Percentiles rank a stretch among this genome's conserved stretches.
phyloP scores from a whole-genome alignment of 92 coral and sea anemone genomes.

The Umimayanthus chanpuru region DNA sequence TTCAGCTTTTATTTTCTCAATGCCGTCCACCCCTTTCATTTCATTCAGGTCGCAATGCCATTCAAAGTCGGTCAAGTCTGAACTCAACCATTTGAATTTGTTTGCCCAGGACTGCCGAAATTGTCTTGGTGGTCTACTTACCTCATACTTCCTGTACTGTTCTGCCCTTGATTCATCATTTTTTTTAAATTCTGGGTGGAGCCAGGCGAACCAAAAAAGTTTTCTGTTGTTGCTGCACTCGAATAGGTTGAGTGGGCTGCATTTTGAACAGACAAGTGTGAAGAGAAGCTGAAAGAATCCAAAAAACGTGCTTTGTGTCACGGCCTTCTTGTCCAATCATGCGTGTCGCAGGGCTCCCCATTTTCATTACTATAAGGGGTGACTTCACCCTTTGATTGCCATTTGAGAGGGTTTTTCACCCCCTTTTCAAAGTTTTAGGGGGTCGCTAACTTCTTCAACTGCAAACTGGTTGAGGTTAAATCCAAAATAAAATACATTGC shows the following conservation, averaged over 20 bases:
- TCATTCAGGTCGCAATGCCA: slow-evolving; percentile 12
- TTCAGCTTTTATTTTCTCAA: not conserved
- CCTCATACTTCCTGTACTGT: slow-evolving; percentile 34
- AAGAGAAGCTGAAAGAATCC: not conserved
- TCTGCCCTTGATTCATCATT: not conserved
- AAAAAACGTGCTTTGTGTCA: slow-evolving; percentile 28
- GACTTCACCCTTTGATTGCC: too few species aligned
- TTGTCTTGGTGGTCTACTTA: slow-evolving; percentile 31
- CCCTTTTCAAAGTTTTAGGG: too few species aligned
- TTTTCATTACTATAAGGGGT: too few species aligned
- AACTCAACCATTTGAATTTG: not conserved
- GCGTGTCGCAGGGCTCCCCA: too few species aligned
- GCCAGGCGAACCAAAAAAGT: slow-evolving; percentile 36
- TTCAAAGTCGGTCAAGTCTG: slow-evolving; percentile 10
- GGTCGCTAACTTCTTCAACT: too few species aligned
- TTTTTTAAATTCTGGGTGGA: slow-evolving; percentile 21
- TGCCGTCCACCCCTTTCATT: slow-evolving; percentile 22
- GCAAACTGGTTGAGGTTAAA: too few species aligned
- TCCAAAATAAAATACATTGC: too few species aligned
- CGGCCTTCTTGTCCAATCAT: slow-evolving; percentile 12
- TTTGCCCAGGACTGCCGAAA: not conserved
- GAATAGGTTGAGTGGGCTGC: slow-evolving; percentile 36
- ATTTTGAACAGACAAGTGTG: too few species aligned
- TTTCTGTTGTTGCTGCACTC: slow-evolving; percentile 34
- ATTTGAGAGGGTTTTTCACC: too few species aligned